Percentiles rank a stretch among this genome's conserved stretches.
phyloP scores from a whole-genome alignment of 1,140 invertebrate species.

The Probaryconus sp. region DNA sequence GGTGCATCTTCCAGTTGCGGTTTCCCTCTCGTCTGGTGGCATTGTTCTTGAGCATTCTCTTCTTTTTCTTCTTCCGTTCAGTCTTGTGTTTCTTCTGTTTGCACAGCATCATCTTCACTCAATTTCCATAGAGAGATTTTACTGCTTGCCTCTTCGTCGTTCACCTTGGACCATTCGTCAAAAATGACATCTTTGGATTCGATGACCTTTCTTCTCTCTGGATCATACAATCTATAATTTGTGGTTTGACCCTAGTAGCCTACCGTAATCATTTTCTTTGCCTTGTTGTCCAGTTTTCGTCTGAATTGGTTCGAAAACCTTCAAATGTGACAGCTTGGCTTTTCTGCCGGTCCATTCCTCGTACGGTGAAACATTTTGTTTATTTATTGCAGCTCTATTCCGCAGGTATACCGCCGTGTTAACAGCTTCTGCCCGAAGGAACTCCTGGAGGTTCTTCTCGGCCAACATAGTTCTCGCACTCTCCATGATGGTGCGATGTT shows the following conservation, averaged over 20 bases:
- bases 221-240: conserved; percentile 63
- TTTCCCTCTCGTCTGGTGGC: background rate
- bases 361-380: conserved; percentile 61
- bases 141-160: conserved; percentile 10
- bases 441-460: conserved; percentile 62
- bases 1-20: background rate
- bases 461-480: conserved; percentile 70
- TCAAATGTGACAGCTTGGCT: conserved; percentile 63
- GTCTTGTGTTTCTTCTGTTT: conserved; percentile 3
- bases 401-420: conserved; percentile 67
- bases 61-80: background rate
- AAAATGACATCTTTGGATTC: conserved; percentile 58
- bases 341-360: conserved; percentile 65
- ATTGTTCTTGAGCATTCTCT: background rate
- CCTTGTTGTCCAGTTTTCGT: conserved; percentile 64
- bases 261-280: conserved; percentile 45
- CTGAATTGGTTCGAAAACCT: conserved; percentile 66
- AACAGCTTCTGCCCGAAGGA: conserved; percentile 77
- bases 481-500: conserved; percentile 74
- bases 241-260: conserved; percentile 58
- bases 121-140: background rate
- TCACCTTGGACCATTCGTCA: conserved; percentile 33
- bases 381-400: conserved; percentile 50
- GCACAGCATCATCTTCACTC: background rate
- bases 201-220: conserved; percentile 26